phyloP scores from a whole-genome alignment of 2,797 vertebrate genomes.

The Macropodus opercularis region DNA sequence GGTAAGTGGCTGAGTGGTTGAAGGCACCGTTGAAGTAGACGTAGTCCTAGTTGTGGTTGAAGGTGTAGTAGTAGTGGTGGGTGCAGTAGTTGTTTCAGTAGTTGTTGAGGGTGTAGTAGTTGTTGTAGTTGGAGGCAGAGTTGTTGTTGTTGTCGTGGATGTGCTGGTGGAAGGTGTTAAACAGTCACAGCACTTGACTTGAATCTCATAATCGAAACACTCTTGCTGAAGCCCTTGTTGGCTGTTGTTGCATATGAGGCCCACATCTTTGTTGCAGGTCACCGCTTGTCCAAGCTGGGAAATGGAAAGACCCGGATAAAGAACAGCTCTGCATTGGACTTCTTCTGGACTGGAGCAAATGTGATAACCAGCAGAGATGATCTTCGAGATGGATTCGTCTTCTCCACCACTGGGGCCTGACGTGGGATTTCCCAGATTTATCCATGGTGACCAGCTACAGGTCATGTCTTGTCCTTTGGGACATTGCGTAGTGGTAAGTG shows the following conservation, averaged over 20 bases:
- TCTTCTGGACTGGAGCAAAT: conserved; percentile 25
- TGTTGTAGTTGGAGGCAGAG: background rate
- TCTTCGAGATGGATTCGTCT: conserved; percentile 35
- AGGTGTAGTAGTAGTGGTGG: background rate
- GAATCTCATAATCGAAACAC: conserved; percentile 62
- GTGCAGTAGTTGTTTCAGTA: background rate
- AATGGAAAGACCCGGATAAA: conserved; percentile 10
- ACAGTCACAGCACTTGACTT: conserved; percentile 37
- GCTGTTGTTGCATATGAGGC: conserved; percentile 52
- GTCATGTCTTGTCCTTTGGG: conserved; percentile 4
- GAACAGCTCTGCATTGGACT: conserved; percentile 33
- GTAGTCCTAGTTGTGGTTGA: background rate
- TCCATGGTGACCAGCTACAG: conserved; percentile 36
- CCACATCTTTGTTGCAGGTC: conserved; percentile 34
- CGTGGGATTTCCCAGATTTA: conserved; percentile 40
- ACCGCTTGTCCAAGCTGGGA: conserved; percentile 31
- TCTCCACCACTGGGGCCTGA: conserved; percentile 44
- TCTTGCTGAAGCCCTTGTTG: conserved; percentile 35
- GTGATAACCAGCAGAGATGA: conserved; percentile 17
- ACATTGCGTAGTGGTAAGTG: background rate
- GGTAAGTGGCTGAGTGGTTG: background rate
- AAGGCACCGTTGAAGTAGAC: too few relatives aligned
- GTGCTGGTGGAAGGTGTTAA: background rate
- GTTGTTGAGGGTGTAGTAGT: background rate
- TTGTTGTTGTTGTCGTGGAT: conserved; percentile 1